A percentile compares a stretch with the other conserved stretches of the same genome.
These are phyloP conservation scores for Pelmatolapia mariae DNA, from an alignment of 2,113 vertebrate species.

Conservation along the genomic window DNA sequence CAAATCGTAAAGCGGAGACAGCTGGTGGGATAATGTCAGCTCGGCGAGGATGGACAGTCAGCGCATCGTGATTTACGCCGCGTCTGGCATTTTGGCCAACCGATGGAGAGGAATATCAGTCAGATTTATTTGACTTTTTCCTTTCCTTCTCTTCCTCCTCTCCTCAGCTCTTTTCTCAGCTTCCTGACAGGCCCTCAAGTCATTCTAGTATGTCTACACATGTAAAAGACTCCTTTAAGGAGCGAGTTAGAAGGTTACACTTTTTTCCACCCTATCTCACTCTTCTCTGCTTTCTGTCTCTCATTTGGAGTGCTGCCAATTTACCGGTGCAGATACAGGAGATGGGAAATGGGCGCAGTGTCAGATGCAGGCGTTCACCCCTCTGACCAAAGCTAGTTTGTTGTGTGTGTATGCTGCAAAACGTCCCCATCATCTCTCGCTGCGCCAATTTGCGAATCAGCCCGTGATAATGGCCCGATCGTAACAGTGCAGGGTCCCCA, in stretches of 20 bases:
- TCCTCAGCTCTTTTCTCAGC: slow-evolving; percentile 47
- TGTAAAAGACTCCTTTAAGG: slow-evolving; percentile 63
- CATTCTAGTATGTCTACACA: slow-evolving; percentile 69
- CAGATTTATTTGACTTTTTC: slow-evolving; percentile 76
- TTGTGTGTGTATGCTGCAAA: slow-evolving; percentile 6
- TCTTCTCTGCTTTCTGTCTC: slow-evolving; percentile 5
- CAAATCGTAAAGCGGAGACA: slow-evolving; percentile 66
- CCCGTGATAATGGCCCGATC: slow-evolving; percentile 67
- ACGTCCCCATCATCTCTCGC: slow-evolving; percentile 41
- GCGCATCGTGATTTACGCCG: slow-evolving; percentile 70
- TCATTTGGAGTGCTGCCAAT: slow-evolving; percentile 60
- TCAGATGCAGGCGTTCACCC: slow-evolving; percentile 2
- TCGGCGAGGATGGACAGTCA: slow-evolving; percentile 58
- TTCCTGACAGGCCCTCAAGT: slow-evolving; percentile 72
- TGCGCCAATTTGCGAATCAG: slow-evolving; percentile 69
- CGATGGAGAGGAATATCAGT: slow-evolving; percentile 67
- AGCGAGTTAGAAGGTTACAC: slow-evolving; percentile 40
- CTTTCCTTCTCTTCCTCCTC: slow-evolving; percentile 39
- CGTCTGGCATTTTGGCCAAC: slow-evolving; percentile 71
- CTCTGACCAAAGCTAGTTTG: slow-evolving; percentile 22
- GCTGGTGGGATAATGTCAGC: slow-evolving; percentile 69
- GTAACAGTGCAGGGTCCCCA: slow-evolving; percentile 50
- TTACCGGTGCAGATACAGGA: slow-evolving; percentile 30
- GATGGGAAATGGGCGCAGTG: neutral
- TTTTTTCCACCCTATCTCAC: neutral